Evolutionary conservation across 2,888 invertebrate genomes (phyloP), one percentile per base, ranked within the genome.

Genomic region (Plemyria rubiginata): DNA sequence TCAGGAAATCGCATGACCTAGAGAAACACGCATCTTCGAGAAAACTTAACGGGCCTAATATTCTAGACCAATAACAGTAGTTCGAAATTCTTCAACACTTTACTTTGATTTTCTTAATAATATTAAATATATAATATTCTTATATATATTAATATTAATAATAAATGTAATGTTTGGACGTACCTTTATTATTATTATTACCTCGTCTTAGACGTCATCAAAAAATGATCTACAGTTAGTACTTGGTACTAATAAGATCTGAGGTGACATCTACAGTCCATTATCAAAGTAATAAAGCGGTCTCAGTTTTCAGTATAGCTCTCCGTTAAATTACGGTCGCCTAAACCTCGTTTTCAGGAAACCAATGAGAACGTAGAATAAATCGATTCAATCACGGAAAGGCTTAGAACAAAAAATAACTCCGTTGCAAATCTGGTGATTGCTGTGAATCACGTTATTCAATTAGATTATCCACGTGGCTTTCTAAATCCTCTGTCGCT

Each of bases 61-160:
- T 64, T 54, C 57, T 36, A 61, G 70, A 66, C 51, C 70, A 59
- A 70, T 68, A 70, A 70, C 70, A 53, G 70, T 70, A 68, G 16
- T 32, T 62, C 50, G 62, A 67, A 66, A 65, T 60, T 66, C 68
- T 68, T 67, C 66, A 67, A 54, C 32, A 22, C 28, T 38, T 45
- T 12, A 6, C 9, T 38, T 38, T 22, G 36, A 13, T 32, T 36
- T 29, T 22, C 54, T 15, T n/a, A n/a, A n/a, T n/a, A n/a, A n/a
- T n/a, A n/a, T n/a, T n/a, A n/a, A n/a, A n/a, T n/a, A n/a, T n/a
- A n/a, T n/a, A n/a, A n/a, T n/a, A n/a, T n/a, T n/a, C n/a, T n/a
- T n/a, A n/a, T n/a, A n/a, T n/a, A n/a, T n/a, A n/a, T n/a, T n/a
- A n/a, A n/a, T n/a, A n/a, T n/a, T n/a, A n/a, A n/a, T n/a, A n/a